Evolutionary conservation across 1,140 invertebrate species (phyloP).

Genomic region (Hyposmocoma kahamanoa): DNA sequence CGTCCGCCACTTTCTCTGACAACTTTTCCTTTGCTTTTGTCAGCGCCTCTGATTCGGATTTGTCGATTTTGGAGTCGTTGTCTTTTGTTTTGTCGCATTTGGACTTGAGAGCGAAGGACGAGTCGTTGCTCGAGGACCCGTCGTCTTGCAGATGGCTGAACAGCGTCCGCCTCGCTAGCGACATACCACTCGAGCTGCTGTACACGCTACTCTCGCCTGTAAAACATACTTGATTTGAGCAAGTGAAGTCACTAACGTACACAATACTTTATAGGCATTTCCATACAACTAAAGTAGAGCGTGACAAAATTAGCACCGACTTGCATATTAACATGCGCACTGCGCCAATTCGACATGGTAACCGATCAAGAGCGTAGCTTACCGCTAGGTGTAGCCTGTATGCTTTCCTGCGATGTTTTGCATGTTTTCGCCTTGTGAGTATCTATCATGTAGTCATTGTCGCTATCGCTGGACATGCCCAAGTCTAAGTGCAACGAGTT

Average conservation of each 20-base stretch:
- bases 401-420: constrained; percentile 40
- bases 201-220: constrained; percentile 60
- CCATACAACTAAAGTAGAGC: neutral
- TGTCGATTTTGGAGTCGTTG: constrained; percentile 34
- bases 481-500: constrained; percentile 64
- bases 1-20: constrained; percentile 58
- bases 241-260: no score
- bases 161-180: constrained; percentile 56
- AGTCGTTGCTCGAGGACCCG: constrained; percentile 70
- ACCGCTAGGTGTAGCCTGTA: constrained; percentile 48
- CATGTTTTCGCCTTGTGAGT: constrained; percentile 38
- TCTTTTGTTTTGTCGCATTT: constrained; percentile 39
- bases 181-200: constrained; percentile 44
- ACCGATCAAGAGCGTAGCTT: constrained; percentile 20
- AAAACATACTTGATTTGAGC: no score
- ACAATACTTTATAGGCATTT: no score
- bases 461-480: constrained; percentile 72
- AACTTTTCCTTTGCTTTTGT: constrained; percentile 61
- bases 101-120: constrained; percentile 58
- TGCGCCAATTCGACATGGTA: neutral
- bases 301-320: neutral
- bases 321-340: neutral
- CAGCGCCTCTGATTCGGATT: constrained; percentile 54
- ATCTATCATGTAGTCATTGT: constrained; percentile 55
- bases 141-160: constrained; percentile 70